Evolutionary conservation across 2,797 vertebrate genomes (phyloP), one percentile per base, ranked within the genome.

Genomic region (Aulostomus chinensis): DNA sequence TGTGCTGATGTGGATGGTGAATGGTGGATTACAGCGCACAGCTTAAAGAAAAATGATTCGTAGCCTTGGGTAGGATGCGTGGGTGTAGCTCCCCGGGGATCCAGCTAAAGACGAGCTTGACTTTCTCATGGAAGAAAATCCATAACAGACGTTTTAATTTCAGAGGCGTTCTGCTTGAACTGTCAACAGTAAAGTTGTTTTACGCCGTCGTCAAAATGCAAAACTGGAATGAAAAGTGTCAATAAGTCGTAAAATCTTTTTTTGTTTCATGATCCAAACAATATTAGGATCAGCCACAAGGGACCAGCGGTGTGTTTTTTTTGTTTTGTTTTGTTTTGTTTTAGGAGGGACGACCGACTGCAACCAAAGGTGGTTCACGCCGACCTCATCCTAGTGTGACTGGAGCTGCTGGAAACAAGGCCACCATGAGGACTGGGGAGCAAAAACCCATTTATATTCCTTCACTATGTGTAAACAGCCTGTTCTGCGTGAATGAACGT

Each of bases 381-480:
- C 43, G 64, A 78, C 69, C 65, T 68, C 73, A 52, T 56, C 39
- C 1, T 1, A 16, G 71, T 43, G 79, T 35, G n/a, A n/a, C 61
- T 14, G 32, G 21, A 51, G 50, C 48, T 2, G 47, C 65, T 49
- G 50, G 43, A 61, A 24, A 20, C 46, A 22, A 24, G 20, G 4
- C 30, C 28, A 42, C 12, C 42, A 48, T 3, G 38, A 59, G 42
- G 41, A 12, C 10, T 2, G 32, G 15, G 14, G 15, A 37, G 65
- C 45, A 46, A 51, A 50, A 53, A 33, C 42, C 66, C 43, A 68
- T 84, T 81, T 77, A 59, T 73, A 76, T 73, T 83, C 55, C 56
- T 68, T 51, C 28, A 26, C 64, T 55, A 64, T 72, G 71, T 67
- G 73, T 76, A 77, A 82, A 80, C 82, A 84, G 60, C 58, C 58